Base-by-base conservation (phyloP, 2,113 vertebrate species). In the Poicephalus gulielmi region DNA sequence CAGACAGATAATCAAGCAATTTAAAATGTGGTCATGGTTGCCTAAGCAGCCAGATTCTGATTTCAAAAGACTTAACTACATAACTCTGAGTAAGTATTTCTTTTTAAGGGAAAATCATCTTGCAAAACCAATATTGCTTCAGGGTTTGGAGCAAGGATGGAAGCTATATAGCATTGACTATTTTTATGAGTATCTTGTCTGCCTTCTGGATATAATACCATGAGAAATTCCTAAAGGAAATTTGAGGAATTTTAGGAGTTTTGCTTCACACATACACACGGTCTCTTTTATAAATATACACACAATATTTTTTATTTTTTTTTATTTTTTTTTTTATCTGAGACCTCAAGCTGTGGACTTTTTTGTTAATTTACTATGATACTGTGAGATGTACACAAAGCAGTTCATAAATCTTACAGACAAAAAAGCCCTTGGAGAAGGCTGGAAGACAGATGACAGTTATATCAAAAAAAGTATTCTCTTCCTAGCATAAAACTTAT, bases 1-100 rank as follows among this genome's bases (percentile, higher is more conserved):
- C 39, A 94, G 89, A 96, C 76, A 98, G 95, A 94, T 96, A 97
- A 97, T 95, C 94, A 97, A 97, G 91, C 57, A 92, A 93, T 97
- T 96, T 97, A 95, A 92, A 94, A 91, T 43, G 82, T 86, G 76
- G 84, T 83, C 86, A 94, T 70, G 87, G 92, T 93, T 94, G 70
- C 55, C 71, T 95, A 88, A 96, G 90, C 95, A 98, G 88, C 59
- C 95, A 95, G 79, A 77, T 90, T 95, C 86, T 94, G 88, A 90
- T 94, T 97, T 95, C 77, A 80, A 90, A 80, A 73, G 44, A 11
- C n/a, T 68, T 93, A 79, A 59, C 62, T 84, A 50, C 75, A 86
- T 57, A 87, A 73, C 20, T 43, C 35, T 79, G 78, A 94, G 20
- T 47, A 62, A 2, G 1, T 11, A 78, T 57, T 83, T 74, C 68